Evolutionary conservation across 2,888 invertebrate species (phyloP), one percentile per base, ranked within the genome.

Genomic region (Blera fallax): DNA sequence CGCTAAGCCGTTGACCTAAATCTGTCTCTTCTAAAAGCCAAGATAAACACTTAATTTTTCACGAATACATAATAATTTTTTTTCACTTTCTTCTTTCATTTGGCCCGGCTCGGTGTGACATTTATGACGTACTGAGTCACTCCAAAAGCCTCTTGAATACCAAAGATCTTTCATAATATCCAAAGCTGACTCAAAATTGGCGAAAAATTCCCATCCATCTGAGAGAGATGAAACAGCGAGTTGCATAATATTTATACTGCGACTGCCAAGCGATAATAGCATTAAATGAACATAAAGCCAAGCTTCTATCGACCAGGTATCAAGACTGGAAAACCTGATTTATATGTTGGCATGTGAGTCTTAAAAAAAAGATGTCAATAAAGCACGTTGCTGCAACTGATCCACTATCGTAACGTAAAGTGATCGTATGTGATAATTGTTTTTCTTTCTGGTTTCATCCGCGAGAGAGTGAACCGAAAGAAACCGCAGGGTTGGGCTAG

Each of bases 401-500:
- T 69, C 54, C 11, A 40, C 16, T 32, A 48, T 5, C 48, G 16
- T 45, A 43, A 14, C 40, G 16, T 50, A 43, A 27, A 21, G 21
- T 8, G 2, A 40, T 52, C 27, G 37, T 11, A 32, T 29, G 52
- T 52, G 52, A 37, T 67, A 67, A 67, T 52, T n/a, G 34, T n/a
- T 50, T 24, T 27, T 37, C 27, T 67, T 24, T 67, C 37, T 16
- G 24, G 16, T 52, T 40, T 40, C 14, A 18, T 54, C 27, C 14
- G 16, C 16, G 21, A 11, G 52, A 52, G 37, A 52, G 40, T 54
- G 10, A 50, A 21, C 10, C 52, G 21, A 34, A 16, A 48, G 32
- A 64, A 48, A 64, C n/a, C 32, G n/a, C 18, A 40, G 69, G 54
- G 54, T 40, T 69, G 69, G 69, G 69, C 69, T 24, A 24, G 4